Conservation (phyloP, 2,113 vertebrate species). For the Ahaetulla prasina region DNA sequence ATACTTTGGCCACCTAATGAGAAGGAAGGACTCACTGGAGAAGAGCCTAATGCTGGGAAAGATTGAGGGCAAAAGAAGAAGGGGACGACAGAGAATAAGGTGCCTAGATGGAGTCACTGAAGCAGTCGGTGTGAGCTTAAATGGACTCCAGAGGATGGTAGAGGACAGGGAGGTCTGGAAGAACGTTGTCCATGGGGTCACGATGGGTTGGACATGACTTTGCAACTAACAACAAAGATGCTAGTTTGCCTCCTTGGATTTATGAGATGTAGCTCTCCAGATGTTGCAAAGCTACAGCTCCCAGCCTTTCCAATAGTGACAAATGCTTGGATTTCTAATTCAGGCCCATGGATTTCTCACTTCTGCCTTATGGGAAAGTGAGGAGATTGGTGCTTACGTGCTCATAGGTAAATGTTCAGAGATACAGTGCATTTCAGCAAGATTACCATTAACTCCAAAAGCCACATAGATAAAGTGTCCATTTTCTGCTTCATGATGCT, state of each 20-base stretch:
- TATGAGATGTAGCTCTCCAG: neutral
- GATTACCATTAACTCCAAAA: neutral
- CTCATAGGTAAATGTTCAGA: neutral
- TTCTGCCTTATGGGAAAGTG: neutral
- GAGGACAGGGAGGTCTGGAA: too few relatives aligned
- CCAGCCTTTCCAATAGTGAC: neutral
- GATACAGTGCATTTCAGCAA: neutral
- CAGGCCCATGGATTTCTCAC: neutral
- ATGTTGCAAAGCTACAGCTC: neutral
- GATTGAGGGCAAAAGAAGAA: too few relatives aligned
- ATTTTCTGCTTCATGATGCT: slow-evolving; percentile 28
- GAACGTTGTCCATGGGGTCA: too few relatives aligned
- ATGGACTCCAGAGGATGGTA: too few relatives aligned
- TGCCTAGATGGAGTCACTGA: too few relatives aligned
- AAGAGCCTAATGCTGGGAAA: too few relatives aligned
- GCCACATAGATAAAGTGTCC: slow-evolving; percentile 30
- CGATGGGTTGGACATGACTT: too few relatives aligned
- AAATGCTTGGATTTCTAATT: neutral
- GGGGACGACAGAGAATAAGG: too few relatives aligned
- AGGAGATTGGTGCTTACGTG: neutral
- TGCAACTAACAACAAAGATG: neutral
- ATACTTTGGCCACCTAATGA: too few relatives aligned
- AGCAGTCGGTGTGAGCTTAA: too few relatives aligned
- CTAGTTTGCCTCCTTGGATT: neutral
- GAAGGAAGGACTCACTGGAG: too few relatives aligned